Conservation (phyloP, 1,140 invertebrate genomes). For the Nephotettix cincticeps region DNA sequence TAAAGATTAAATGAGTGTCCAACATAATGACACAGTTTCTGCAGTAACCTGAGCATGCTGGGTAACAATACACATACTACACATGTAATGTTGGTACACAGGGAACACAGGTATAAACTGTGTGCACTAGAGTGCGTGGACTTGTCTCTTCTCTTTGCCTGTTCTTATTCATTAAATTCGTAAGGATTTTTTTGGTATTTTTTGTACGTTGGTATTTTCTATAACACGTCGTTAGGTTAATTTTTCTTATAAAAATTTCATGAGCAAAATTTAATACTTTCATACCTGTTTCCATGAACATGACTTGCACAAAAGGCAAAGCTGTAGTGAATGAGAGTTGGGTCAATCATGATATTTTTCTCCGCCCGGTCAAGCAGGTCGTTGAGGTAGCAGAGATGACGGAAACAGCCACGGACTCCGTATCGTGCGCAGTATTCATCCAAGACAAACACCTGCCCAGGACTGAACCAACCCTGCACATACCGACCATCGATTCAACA, state of each 20-base stretch:
- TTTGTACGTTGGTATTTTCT: too few species aligned
- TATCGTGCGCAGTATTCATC: constrained; percentile 99
- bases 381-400: constrained; percentile 94
- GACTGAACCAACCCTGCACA: constrained; percentile 99
- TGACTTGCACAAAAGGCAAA: constrained; percentile 99
- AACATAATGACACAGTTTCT: too few species aligned
- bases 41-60: not conserved
- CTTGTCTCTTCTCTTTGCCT: too few species aligned
- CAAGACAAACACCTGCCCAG: constrained; percentile 96
- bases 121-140: too few species aligned
- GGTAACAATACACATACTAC: not conserved
- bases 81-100: not conserved
- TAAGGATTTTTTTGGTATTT: too few species aligned
- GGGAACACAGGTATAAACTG: too few species aligned
- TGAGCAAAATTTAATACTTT: too few species aligned
- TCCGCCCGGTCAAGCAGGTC: constrained; percentile 95
- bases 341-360: constrained; percentile 94
- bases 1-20: too few species aligned
- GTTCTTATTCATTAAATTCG: too few species aligned
- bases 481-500: too few species aligned
- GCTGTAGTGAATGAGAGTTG: constrained; percentile 96
- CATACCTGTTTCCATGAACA: constrained; percentile 93
- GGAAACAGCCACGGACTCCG: constrained; percentile 94
- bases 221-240: too few species aligned
- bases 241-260: too few species aligned